Evolutionary conservation across 2,113 vertebrate genomes (phyloP).

Genomic region (Zeus faber): DNA sequence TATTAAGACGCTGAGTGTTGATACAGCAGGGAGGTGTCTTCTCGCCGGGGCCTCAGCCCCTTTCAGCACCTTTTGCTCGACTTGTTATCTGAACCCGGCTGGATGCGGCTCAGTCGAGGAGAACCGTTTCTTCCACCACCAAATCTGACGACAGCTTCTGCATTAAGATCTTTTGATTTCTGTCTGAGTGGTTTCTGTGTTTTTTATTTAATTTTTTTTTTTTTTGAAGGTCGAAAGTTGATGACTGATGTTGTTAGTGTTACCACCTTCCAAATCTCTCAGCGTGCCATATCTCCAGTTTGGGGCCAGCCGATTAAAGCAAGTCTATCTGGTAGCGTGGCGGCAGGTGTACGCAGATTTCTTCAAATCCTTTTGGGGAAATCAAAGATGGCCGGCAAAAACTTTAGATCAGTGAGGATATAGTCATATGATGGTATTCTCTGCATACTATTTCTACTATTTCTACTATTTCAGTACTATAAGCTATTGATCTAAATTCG

Average conservation of each 20-base stretch:
- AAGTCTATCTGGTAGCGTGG: slow-evolving; percentile 42
- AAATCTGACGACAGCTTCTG: slow-evolving; percentile 43
- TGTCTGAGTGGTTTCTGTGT: slow-evolving; percentile 43
- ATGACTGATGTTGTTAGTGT: slow-evolving; percentile 57
- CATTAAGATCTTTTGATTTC: slow-evolving; percentile 55
- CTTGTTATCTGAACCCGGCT: slow-evolving; percentile 45
- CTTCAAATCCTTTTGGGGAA: slow-evolving; percentile 13
- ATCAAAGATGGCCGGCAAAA: slow-evolving; percentile 30
- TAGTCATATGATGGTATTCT: no score
- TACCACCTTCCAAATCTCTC: slow-evolving; percentile 57
- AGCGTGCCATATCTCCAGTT: slow-evolving; percentile 44
- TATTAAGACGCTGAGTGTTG: slow-evolving; percentile 63
- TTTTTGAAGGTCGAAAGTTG: slow-evolving; percentile 41
- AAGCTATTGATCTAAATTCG: no score
- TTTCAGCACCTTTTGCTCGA: slow-evolving; percentile 64
- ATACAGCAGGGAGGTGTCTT: slow-evolving; percentile 62
- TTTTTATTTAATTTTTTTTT: slow-evolving; percentile 43
- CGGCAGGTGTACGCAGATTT: slow-evolving; percentile 41
- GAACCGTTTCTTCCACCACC: slow-evolving; percentile 27
- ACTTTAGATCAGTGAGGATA: slow-evolving; percentile 26
- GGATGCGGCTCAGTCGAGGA: slow-evolving; percentile 49
- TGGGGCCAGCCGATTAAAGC: slow-evolving; percentile 26
- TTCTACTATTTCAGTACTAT: no score
- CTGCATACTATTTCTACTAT: no score
- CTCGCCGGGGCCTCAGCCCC: slow-evolving; percentile 45